Base-by-base conservation (phyloP, 2,888 invertebrate genomes). In the Melinaea menophilus region DNA sequence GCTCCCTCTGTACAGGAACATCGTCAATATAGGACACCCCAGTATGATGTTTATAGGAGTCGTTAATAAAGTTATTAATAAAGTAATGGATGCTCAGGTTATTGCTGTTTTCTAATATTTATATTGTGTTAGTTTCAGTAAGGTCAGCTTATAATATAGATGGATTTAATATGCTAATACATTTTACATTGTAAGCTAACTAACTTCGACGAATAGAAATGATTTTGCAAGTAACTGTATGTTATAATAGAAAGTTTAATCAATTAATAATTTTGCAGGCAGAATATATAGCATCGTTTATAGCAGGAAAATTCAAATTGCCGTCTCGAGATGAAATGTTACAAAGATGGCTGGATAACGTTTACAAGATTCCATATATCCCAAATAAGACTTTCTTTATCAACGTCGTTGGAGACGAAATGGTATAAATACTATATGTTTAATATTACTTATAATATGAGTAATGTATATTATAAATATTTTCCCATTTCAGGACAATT, bases 31-130 rank as follows among this genome's bases (percentile, higher is more conserved):
- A 12, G 91, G 93, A 61, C 93, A 93, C 71, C 95, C 96, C 0
- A 93, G 93, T n/a, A 93, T 97, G 93, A 92, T 93, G 58, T 93
- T 97, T 69, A 89, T 97, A 54, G 97, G 96, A 0, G 86, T 96
- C 12, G 93, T 95, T 0, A 93, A 92, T 69, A 94, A 93, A 92
- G 95, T 85, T 92, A 95, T 89, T 65, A 90, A 84, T 41, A 82
- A 81, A 60, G 91, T 94, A 75, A 93, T 95, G 76, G 94, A 96
- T 74, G 90, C 92, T 64, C 96, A 96, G 92, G 95, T 22, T 22
- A 22, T 22, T 22, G 22, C 22, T 22, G 22, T 22, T 22, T 22
- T 22, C 22, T 22, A 22, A 22, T 22, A 22, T 22, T 22, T 22
- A 22, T 22, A 22, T 22, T 22, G 22, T 22, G 22, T 22, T 22